Evolutionary conservation across 2,797 vertebrate genomes (phyloP).

Genomic region (Martes flavigula): DNA sequence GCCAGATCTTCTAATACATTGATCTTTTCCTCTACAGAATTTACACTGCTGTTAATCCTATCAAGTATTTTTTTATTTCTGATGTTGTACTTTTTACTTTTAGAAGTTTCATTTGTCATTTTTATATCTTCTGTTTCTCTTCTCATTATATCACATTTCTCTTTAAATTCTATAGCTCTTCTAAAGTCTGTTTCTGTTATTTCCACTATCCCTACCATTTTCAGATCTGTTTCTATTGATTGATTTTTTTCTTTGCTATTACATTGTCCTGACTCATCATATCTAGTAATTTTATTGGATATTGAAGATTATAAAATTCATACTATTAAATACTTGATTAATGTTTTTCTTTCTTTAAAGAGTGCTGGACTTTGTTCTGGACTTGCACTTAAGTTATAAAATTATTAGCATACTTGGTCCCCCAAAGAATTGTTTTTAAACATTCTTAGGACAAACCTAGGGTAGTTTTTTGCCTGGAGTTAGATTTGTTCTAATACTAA

Average conservation of each 20-base stretch:
- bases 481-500: background rate
- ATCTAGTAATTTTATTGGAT: background rate
- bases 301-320: background rate
- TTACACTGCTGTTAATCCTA: background rate
- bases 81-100: background rate
- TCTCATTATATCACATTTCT: background rate
- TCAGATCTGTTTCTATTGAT: background rate
- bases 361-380: background rate
- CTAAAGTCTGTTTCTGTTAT: background rate
- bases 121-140: background rate
- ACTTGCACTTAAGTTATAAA: background rate
- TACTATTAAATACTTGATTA: background rate
- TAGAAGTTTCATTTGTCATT: background rate
- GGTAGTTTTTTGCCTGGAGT: background rate
- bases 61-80: background rate
- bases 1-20: background rate
- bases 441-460: background rate
- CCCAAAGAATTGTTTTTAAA: background rate
- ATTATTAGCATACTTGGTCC: background rate
- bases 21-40: background rate
- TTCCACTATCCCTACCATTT: background rate
- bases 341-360: background rate
- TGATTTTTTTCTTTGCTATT: background rate
- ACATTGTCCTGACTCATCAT: background rate
- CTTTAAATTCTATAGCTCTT: background rate